These are phyloP conservation scores for Zaprionus lachaisei DNA, from an alignment of 1,140 invertebrate genomes.

Conservation along the genomic window DNA sequence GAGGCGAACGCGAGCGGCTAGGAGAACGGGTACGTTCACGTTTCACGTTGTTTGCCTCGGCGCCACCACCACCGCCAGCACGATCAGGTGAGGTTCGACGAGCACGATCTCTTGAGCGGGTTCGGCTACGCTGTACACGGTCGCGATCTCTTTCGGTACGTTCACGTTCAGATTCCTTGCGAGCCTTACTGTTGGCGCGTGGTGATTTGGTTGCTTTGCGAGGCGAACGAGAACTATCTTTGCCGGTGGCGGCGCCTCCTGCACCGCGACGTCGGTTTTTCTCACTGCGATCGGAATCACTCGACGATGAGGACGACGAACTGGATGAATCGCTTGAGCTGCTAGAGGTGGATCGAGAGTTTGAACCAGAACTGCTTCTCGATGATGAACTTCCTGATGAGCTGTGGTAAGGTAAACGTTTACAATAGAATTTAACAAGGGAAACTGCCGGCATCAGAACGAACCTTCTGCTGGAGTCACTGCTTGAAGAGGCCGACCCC, in stretches of 20 bases:
- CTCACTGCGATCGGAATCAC: slow-evolving; percentile 83
- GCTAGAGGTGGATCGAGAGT: slow-evolving; percentile 90
- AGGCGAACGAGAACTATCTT: slow-evolving; percentile 76
- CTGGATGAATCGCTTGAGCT: slow-evolving; percentile 88
- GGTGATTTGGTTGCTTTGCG: slow-evolving; percentile 85
- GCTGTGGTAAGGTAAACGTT: slow-evolving; percentile 46
- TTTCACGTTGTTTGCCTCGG: slow-evolving; percentile 63
- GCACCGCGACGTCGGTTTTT: slow-evolving; percentile 80
- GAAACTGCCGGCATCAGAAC: background rate
- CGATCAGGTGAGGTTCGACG: slow-evolving; percentile 59
- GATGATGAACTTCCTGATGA: slow-evolving; percentile 88
- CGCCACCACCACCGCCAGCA: slow-evolving; percentile 9
- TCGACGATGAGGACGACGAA: slow-evolving; percentile 86
- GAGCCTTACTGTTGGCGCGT: slow-evolving; percentile 54
- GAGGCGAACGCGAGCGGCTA: slow-evolving; percentile 73
- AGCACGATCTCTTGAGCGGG: slow-evolving; percentile 47
- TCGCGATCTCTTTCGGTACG: slow-evolving; percentile 57
- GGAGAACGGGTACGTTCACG: slow-evolving; percentile 66
- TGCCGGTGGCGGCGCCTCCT: slow-evolving; percentile 82
- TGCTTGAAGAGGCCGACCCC: slow-evolving; percentile 90
- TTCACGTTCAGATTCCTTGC: slow-evolving; percentile 72
- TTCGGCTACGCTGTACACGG: slow-evolving; percentile 42
- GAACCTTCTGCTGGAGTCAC: slow-evolving; percentile 90
- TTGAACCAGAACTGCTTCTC: slow-evolving; percentile 91
- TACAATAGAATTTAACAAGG: slow-evolving; percentile 15